Percentiles rank a stretch among this genome's conserved stretches.
These are phyloP conservation scores for Sparidentex hasta DNA, from an alignment of 2,797 vertebrate species.

Conservation along the genomic window DNA sequence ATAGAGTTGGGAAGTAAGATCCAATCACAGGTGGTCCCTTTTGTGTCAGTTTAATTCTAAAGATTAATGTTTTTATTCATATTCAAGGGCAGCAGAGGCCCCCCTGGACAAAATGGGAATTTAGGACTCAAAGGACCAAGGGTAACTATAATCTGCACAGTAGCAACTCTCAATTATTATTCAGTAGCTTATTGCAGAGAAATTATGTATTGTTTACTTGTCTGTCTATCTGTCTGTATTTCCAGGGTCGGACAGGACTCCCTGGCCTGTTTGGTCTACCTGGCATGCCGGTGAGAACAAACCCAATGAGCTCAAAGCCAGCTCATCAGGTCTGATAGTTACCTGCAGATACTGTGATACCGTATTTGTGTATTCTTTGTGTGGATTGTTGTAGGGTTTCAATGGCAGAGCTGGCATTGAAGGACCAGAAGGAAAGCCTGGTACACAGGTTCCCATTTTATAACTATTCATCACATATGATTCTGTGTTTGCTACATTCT, in stretches of 20 bases:
- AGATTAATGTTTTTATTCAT: slow-evolving; percentile 19
- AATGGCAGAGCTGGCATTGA: slow-evolving; percentile 82
- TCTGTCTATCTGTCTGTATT: slow-evolving; percentile 14
- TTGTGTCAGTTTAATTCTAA: background rate
- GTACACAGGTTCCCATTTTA: slow-evolving; percentile 94
- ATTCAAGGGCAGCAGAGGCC: slow-evolving; percentile 83
- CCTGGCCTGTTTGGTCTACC: slow-evolving; percentile 84
- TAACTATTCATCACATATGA: slow-evolving; percentile 72
- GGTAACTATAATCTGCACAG: slow-evolving; percentile 69
- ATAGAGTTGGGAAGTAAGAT: no score
- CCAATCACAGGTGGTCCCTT: no score
- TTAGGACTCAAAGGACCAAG: slow-evolving; percentile 80
- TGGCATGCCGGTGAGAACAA: slow-evolving; percentile 82
- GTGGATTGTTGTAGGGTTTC: slow-evolving; percentile 81
- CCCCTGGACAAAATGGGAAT: slow-evolving; percentile 77
- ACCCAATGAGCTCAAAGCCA: background rate
- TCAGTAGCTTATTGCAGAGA: background rate
- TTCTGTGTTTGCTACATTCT: slow-evolving; percentile 22
- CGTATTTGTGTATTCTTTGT: slow-evolving; percentile 39
- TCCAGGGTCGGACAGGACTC: slow-evolving; percentile 87
- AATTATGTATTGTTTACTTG: background rate
- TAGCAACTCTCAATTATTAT: background rate
- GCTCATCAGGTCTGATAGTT: background rate
- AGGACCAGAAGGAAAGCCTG: slow-evolving; percentile 92
- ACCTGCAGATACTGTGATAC: background rate